phyloP scores from a whole-genome alignment of 2,888 invertebrate genomes.

The Diaphora mendica region DNA sequence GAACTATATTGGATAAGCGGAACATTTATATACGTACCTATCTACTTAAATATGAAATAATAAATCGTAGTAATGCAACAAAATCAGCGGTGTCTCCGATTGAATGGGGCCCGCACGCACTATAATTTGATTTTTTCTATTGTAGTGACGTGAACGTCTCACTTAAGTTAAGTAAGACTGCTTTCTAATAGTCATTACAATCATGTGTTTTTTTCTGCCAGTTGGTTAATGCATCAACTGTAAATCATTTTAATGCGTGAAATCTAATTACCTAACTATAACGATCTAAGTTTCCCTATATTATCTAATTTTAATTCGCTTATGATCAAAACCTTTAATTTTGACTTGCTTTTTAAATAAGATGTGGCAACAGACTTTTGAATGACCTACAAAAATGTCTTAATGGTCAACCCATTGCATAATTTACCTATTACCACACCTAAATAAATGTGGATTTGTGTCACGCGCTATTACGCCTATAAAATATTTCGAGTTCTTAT shows the following conservation, averaged over 20 bases:
- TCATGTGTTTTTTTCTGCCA: conserved; percentile 7
- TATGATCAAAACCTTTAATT: background rate
- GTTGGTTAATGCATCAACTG: background rate
- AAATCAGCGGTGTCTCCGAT: conserved; percentile 22
- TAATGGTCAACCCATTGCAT: background rate
- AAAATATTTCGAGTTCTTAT: background rate
- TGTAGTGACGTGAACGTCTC: conserved; percentile 29
- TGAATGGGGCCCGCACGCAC: conserved; percentile 31
- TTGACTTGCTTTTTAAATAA: background rate
- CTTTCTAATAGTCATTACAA: conserved; percentile 43
- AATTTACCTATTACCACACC: background rate
- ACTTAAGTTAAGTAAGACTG: conserved; percentile 22
- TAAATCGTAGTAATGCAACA: conserved; percentile 9
- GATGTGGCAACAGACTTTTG: background rate
- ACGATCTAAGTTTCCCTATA: background rate
- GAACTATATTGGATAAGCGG: background rate
- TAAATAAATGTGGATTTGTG: background rate
- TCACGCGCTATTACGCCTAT: background rate
- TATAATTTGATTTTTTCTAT: conserved; percentile 38
- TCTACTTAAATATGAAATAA: background rate
- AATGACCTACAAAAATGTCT: background rate
- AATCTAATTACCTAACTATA: background rate
- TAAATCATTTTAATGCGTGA: background rate
- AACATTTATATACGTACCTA: background rate
- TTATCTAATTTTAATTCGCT: background rate